Evolutionary conservation across 2,797 vertebrate genomes (phyloP).

Genomic region (Spinus pinus): DNA sequence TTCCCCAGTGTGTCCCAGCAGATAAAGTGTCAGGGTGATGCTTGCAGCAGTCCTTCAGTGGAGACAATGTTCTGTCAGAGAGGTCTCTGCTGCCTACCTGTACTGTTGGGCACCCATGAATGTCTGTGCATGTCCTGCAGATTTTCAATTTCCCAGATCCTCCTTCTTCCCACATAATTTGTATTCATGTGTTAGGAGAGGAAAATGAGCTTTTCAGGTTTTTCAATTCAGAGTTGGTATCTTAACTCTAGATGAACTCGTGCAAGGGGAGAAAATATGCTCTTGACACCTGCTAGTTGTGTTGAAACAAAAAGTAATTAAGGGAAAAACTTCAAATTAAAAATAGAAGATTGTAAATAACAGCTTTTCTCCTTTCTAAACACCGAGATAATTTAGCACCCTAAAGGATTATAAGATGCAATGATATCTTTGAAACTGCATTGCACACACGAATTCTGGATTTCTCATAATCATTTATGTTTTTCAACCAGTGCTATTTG

Average conservation of each 20-base stretch:
- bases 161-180: background rate
- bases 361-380: background rate
- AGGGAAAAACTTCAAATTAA: background rate
- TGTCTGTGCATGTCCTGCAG: background rate
- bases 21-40: background rate
- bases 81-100: background rate
- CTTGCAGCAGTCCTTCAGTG: background rate
- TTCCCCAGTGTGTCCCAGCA: background rate
- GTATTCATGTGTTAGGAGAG: background rate
- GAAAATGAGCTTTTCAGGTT: background rate
- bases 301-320: background rate
- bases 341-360: background rate
- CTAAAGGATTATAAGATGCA: background rate
- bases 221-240: background rate
- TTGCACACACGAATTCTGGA: background rate
- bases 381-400: background rate
- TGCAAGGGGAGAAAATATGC: background rate
- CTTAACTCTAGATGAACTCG: background rate
- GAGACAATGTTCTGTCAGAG: background rate
- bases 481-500: background rate
- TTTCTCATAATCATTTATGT: background rate
- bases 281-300: constrained; percentile 8
- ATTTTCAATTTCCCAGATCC: background rate
- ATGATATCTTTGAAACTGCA: background rate
- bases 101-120: rapidly evolving